Evolutionary conservation across 2,113 vertebrate genomes (phyloP).

Genomic region (Erythrocercus mccallii): DNA sequence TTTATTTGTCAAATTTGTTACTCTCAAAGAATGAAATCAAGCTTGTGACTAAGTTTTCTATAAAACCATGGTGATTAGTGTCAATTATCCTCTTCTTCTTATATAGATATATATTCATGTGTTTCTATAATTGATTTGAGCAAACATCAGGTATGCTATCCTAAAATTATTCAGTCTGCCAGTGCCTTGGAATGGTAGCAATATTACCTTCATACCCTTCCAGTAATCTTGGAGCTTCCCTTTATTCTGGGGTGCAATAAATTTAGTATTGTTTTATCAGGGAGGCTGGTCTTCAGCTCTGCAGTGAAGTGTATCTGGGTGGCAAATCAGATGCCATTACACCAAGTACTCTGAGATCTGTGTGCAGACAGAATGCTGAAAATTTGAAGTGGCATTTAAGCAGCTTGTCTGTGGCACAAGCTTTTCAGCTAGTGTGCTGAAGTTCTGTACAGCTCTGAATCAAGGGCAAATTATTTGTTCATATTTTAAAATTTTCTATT

Average conservation of each 20-base stretch:
- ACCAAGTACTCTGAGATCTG: background rate
- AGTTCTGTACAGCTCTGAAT: background rate
- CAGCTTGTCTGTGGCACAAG: background rate
- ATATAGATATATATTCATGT: background rate
- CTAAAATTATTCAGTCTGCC: background rate
- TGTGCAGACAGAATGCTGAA: background rate
- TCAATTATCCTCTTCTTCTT: background rate
- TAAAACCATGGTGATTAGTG: background rate
- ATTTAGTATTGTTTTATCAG: background rate
- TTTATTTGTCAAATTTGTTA: background rate
- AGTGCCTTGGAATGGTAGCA: background rate
- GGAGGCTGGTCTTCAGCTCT: background rate
- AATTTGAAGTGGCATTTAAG: background rate
- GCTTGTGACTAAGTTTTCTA: background rate
- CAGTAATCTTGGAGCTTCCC: background rate
- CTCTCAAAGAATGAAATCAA: background rate
- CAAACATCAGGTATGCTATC: background rate
- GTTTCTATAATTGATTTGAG: background rate
- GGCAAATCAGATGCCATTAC: background rate
- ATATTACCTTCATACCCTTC: background rate
- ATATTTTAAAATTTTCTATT: background rate
- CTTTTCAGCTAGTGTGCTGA: background rate
- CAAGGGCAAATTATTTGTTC: background rate
- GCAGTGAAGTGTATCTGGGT: background rate
- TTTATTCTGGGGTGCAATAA: background rate